These are phyloP conservation scores for Malurus elegans DNA, from an alignment of 2,113 vertebrate genomes.

Conservation along the genomic window DNA sequence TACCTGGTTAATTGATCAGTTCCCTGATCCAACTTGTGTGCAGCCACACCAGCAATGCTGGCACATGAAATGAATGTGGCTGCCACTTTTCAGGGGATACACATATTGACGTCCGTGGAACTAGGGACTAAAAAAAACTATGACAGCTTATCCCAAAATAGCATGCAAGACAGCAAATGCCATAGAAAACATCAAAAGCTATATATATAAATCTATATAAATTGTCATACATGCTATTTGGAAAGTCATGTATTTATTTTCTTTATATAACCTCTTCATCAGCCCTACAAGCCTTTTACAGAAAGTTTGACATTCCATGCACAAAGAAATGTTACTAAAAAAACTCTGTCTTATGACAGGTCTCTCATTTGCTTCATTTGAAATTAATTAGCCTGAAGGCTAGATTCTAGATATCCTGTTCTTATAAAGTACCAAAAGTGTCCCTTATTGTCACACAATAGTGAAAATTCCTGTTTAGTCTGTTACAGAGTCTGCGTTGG, in stretches of 20 bases:
- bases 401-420: not conserved
- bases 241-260: not conserved
- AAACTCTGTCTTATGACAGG: rapidly evolving
- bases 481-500: not conserved
- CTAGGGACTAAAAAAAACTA: not conserved
- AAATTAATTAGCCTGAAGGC: not conserved
- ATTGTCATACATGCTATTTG: not conserved
- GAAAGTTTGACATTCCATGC: not conserved
- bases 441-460: not conserved
- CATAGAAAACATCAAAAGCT: not conserved
- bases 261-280: not conserved
- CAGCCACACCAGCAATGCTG: not conserved
- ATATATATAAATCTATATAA: not conserved
- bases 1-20: not conserved
- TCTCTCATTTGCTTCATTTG: not conserved
- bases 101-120: rapidly evolving
- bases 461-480: not conserved
- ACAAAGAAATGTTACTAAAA: not conserved
- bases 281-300: not conserved
- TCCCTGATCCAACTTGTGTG: not conserved
- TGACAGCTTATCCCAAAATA: not conserved
- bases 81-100: not conserved
- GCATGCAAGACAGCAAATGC: not conserved
- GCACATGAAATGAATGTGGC: not conserved
- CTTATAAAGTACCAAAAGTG: not conserved